Conservation (phyloP, 35 echinoderm and acorn worm genomes). For the Patiria miniata region DNA sequence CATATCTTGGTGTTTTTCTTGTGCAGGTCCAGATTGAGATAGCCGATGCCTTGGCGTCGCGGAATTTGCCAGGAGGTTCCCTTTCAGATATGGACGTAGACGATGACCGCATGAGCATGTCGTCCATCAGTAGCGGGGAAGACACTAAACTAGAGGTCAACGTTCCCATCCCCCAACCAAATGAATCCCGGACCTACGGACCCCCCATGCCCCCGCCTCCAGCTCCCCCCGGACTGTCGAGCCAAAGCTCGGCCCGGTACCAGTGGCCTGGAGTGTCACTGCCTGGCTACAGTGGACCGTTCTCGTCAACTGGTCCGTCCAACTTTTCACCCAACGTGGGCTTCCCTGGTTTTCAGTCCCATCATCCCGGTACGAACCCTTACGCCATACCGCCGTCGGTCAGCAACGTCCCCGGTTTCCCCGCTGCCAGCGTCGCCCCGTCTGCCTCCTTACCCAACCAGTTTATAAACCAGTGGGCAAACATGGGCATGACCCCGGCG, state of each 20-base stretch:
- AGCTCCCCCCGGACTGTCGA: background rate
- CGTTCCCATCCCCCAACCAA: conserved; percentile 44
- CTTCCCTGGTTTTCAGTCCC: conserved; percentile 2
- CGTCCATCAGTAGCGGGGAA: conserved; percentile 69
- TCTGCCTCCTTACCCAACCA: background rate
- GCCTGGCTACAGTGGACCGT: background rate
- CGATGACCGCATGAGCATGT: conserved; percentile 86
- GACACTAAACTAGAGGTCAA: conserved; percentile 71
- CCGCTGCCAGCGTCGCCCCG: background rate
- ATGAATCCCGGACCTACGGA: background rate
- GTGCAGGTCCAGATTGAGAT: conserved; percentile 11
- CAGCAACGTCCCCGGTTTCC: background rate
- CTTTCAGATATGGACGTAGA: conserved; percentile 32
- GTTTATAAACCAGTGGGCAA: background rate
- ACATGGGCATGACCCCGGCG: conserved; percentile 6
- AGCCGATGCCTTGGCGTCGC: background rate
- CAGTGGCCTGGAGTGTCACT: conserved; percentile 25
- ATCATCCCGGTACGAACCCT: background rate
- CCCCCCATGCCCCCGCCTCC: background rate
- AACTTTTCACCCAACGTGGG: background rate
- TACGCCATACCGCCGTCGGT: background rate
- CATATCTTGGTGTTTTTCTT: background rate
- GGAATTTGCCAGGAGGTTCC: background rate
- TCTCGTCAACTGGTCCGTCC: background rate
- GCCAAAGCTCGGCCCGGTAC: background rate